Percentiles rank a stretch among this genome's conserved stretches.
These are phyloP conservation scores for Crotalus helleri DNA, from an alignment of 2,113 vertebrate genomes.

Conservation along the genomic window DNA sequence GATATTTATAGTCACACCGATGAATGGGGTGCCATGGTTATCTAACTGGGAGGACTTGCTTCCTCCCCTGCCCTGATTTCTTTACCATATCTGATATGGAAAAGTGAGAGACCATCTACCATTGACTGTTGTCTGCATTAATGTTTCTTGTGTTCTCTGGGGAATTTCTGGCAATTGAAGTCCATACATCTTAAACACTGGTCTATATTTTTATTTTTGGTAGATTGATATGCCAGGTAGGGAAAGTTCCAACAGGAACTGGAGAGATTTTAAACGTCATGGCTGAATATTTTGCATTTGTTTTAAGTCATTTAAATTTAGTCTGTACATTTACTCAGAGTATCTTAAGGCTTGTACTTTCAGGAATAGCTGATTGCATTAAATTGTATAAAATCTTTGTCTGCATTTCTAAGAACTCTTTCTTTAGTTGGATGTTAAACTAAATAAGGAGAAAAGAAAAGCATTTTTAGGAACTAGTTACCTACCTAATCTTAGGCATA, in stretches of 20 bases:
- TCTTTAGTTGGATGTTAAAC: not conserved
- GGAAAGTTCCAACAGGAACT: fast-evolving
- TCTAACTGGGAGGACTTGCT: not conserved
- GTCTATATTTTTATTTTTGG: not conserved
- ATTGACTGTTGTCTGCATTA: not conserved
- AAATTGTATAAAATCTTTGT: not conserved
- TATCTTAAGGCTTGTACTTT: not conserved
- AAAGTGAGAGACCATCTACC: not conserved
- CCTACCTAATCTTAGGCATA: not conserved
- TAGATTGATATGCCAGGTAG: fast-evolving
- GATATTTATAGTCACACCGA: not conserved
- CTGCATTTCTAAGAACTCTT: not conserved
- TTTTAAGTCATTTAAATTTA: not conserved
- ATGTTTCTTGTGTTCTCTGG: not conserved
- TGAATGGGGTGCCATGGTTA: not conserved
- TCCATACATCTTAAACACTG: not conserved
- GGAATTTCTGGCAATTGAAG: not conserved
- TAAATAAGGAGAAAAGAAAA: not conserved
- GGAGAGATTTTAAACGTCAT: not conserved
- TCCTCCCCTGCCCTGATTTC: not conserved
- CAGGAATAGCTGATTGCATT: not conserved
- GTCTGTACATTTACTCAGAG: not conserved
- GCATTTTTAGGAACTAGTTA: not conserved
- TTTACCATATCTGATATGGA: not conserved
- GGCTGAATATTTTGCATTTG: not conserved